Evolutionary conservation across 1,140 invertebrate species (phyloP).

Genomic region (Zophobas morio): DNA sequence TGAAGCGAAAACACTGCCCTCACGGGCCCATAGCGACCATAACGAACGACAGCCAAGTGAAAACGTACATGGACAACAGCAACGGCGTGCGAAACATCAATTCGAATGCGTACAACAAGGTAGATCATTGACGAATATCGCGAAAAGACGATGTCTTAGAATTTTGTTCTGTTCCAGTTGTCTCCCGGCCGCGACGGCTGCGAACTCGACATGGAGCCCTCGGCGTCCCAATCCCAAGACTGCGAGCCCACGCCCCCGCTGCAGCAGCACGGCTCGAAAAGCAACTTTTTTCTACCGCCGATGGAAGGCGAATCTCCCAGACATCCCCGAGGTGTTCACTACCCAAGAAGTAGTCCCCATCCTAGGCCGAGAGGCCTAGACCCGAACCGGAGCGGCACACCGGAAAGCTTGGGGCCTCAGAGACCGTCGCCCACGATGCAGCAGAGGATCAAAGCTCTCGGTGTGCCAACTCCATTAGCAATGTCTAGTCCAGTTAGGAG

Average conservation of each 20-base stretch:
- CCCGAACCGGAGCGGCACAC: slow-evolving; percentile 78
- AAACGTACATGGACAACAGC: slow-evolving; percentile 96
- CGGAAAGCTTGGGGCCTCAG: slow-evolving; percentile 72
- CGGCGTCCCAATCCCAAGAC: slow-evolving; percentile 91
- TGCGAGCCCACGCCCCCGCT: slow-evolving; percentile 93
- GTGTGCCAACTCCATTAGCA: slow-evolving; percentile 89
- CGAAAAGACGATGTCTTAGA: background rate
- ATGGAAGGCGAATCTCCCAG: slow-evolving; percentile 76
- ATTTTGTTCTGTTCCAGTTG: slow-evolving; percentile 70
- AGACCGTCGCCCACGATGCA: slow-evolving; percentile 88
- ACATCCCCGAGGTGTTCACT: slow-evolving; percentile 74
- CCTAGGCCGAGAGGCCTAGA: slow-evolving; percentile 79
- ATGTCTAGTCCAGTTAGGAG: slow-evolving; percentile 88
- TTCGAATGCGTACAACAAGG: slow-evolving; percentile 94
- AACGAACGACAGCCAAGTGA: slow-evolving; percentile 80
- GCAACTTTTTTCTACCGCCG: slow-evolving; percentile 90
- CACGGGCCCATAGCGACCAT: slow-evolving; percentile 68
- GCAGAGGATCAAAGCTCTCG: slow-evolving; percentile 89
- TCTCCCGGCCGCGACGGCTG: slow-evolving; percentile 84
- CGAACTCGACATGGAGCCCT: slow-evolving; percentile 86
- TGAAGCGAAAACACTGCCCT: slow-evolving; percentile 64
- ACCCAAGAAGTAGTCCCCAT: slow-evolving; percentile 83
- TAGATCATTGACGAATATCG: slow-evolving; percentile 67
- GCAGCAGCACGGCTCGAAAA: slow-evolving; percentile 91
- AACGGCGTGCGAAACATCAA: slow-evolving; percentile 87